Conservation (phyloP, 2,113 vertebrate species). For the Hemiprocne comata region DNA sequence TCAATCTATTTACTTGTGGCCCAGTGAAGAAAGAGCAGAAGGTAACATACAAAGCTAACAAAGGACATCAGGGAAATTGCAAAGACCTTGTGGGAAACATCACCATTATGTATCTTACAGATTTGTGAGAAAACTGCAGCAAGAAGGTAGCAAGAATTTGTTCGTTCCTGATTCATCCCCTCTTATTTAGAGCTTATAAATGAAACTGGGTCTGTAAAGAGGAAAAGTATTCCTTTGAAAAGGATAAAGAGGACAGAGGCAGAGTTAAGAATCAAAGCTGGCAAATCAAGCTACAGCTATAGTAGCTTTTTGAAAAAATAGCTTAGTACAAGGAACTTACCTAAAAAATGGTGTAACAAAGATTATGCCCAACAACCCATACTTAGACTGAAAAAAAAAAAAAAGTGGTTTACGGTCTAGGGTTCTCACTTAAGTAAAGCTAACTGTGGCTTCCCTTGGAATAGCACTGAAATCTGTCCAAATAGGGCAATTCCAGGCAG, state of each 20-base stretch:
- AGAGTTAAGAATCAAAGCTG: slow-evolving; percentile 17
- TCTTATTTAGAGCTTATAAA: slow-evolving; percentile 9
- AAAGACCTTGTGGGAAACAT: background rate
- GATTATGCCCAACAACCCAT: background rate
- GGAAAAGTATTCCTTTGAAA: slow-evolving; percentile 9
- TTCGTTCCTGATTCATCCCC: background rate
- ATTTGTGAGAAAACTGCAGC: background rate
- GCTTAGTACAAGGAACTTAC: background rate
- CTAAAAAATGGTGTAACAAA: background rate
- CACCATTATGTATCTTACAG: background rate
- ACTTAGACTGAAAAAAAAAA: background rate
- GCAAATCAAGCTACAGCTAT: background rate
- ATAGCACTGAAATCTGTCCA: background rate
- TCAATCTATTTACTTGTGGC: background rate
- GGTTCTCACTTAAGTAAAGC: background rate
- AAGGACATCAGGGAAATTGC: background rate
- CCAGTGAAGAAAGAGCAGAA: background rate
- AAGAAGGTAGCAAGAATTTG: background rate
- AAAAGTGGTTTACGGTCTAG: background rate
- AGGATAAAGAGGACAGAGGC: slow-evolving; percentile 9
- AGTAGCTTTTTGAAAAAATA: background rate
- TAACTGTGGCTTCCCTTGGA: background rate
- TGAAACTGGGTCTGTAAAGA: slow-evolving; percentile 31
- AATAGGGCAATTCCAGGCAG: background rate
- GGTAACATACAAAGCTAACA: background rate